Evolutionary conservation across 2,113 vertebrate genomes (phyloP), one percentile per base, ranked within the genome.

Genomic region (Nesospiza acunhae): DNA sequence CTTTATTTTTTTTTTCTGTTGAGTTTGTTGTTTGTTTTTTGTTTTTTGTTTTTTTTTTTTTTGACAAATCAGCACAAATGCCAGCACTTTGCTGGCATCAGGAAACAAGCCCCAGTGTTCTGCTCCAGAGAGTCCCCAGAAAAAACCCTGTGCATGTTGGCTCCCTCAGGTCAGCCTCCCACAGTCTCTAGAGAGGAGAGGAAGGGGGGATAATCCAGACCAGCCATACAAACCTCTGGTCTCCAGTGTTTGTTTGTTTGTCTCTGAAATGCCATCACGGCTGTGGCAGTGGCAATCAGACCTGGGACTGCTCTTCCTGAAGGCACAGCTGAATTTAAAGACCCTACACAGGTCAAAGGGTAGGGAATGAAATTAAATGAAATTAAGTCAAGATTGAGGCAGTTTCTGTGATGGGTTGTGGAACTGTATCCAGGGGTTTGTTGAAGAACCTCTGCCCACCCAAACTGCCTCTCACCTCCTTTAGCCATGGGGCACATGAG

Each of bases 31-130:
- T 39, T 39, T 39, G 39, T 24, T 18, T 17, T 27, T 22, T 10
- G 9, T 17, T 8, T 49, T 77, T 27, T 23, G 17, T 20, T 55
- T 33, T 30, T 21, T 22, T 53, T 16, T 55, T 62, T 87, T 55
- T 78, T 23, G 52, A 79, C 39, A 84, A 79, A 81, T 89, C 90
- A 93, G 78, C 87, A 95, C 64, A 93, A 96, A 79, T 69, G 33
- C 33, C 60, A 77, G 56, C 23, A 17, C 52, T 92, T 80, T 67
- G 27, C 60, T 86, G 76, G 85, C 49, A 33, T 46, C 39, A 70
- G 75, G 60, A 82, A 92, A 86, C 50, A 58, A 91, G 27, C 33
- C 30, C 17, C 59, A 52, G 23, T 4, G 0, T 59, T 93, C 70
- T 72, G 72, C 59, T 87, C 41, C 46, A 81, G 47, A 6, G 15